Percentiles rank a stretch among this genome's conserved stretches.
These are phyloP conservation scores for Odocoileus virginianus DNA, from an alignment of 2,113 vertebrate genomes.

Conservation along the genomic window DNA sequence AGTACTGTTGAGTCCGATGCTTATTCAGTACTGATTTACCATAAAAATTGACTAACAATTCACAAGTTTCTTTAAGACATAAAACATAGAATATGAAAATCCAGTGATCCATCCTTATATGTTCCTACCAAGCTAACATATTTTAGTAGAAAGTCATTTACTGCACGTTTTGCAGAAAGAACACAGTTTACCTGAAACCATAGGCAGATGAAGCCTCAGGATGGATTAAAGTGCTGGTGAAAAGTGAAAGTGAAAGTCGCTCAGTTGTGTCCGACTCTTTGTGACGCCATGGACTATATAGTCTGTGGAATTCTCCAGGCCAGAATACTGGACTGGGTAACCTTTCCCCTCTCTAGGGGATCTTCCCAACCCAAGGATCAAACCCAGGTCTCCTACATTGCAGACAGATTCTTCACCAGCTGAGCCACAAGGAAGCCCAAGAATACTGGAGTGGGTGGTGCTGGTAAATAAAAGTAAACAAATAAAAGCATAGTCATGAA, in stretches of 20 bases:
- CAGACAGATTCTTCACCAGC: not conserved
- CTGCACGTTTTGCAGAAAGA: not conserved
- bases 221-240: not conserved
- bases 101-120: not conserved
- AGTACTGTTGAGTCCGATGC: not conserved
- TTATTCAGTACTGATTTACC: not conserved
- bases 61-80: not conserved
- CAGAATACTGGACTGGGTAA: not conserved
- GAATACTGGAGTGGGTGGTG: not conserved
- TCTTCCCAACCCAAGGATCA: not conserved
- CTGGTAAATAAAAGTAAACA: not conserved
- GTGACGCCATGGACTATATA: rapidly evolving
- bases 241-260: not conserved
- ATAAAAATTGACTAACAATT: slow-evolving; percentile 2
- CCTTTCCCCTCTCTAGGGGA: not conserved
- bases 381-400: not conserved
- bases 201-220: not conserved
- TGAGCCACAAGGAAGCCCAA: not conserved
- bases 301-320: not conserved
- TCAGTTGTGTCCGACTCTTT: not conserved
- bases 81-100: slow-evolving; percentile 27
- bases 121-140: not conserved
- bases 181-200: not conserved
- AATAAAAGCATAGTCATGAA: not conserved
- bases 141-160: not conserved